Conservation (phyloP, 2,888 invertebrate species). For the Drosophila setosimentum region DNA sequence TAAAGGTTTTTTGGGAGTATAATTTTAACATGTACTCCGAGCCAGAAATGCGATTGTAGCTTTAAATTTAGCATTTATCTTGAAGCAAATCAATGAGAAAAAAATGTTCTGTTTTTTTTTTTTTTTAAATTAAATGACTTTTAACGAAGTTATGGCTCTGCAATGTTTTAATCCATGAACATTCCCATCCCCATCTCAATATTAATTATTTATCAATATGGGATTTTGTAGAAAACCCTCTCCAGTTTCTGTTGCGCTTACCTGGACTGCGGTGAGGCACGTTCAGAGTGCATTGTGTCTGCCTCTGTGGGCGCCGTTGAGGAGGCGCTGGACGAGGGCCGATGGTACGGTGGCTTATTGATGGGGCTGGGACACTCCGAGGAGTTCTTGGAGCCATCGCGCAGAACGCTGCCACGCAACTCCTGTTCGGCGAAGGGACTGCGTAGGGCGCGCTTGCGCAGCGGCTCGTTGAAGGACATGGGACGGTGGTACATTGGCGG, state of each 20-base stretch:
- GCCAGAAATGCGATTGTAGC: no score
- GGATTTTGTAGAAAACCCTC: neutral
- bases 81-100: no score
- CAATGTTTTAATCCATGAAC: neutral
- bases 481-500: conserved; percentile 85
- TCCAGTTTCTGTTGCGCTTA: conserved; percentile 30
- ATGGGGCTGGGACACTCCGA: conserved; percentile 86
- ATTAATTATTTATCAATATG: neutral
- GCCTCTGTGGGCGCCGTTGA: conserved; percentile 85
- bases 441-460: conserved; percentile 87
- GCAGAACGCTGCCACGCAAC: conserved; percentile 88
- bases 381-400: conserved; percentile 87
- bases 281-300: conserved; percentile 85
- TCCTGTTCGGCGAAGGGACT: conserved; percentile 86
- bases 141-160: neutral
- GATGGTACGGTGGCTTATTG: conserved; percentile 84
- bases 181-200: neutral
- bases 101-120: no score
- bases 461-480: conserved; percentile 84
- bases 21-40: no score
- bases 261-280: conserved; percentile 85
- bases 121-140: neutral
- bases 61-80: no score
- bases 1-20: no score
- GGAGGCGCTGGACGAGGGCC: conserved; percentile 85